phyloP scores from a whole-genome alignment of 2,113 vertebrate species.

The Rhea pennata region DNA sequence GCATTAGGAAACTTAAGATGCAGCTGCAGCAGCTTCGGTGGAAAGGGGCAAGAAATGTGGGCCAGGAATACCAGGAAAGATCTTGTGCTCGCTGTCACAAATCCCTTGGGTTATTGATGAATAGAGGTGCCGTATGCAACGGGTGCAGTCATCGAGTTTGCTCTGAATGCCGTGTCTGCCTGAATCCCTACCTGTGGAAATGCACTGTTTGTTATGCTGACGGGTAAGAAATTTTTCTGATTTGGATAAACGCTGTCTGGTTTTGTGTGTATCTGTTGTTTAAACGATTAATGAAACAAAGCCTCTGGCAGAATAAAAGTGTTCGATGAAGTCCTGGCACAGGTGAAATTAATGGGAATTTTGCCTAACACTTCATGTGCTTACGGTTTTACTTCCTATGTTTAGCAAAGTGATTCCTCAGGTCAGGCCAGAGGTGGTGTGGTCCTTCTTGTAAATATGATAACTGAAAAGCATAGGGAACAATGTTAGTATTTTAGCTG shows the following conservation, averaged over 20 bases:
- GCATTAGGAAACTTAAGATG: constrained; percentile 83
- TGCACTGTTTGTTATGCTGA: constrained; percentile 90
- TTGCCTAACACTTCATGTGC: background rate
- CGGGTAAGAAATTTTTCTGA: constrained; percentile 70
- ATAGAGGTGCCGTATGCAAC: constrained; percentile 85
- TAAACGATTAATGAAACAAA: background rate
- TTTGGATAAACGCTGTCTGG: background rate
- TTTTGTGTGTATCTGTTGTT: background rate
- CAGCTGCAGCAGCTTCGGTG: constrained; percentile 85
- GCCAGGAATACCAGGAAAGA: constrained; percentile 72
- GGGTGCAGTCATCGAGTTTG: constrained; percentile 94
- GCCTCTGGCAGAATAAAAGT: background rate
- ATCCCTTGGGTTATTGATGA: constrained; percentile 81
- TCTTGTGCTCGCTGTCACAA: constrained; percentile 88
- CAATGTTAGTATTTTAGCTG: background rate
- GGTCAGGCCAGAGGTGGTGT: background rate
- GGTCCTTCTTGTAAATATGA: background rate
- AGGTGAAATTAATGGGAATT: background rate
- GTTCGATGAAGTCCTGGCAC: background rate
- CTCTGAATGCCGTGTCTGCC: constrained; percentile 79
- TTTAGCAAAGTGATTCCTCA: background rate
- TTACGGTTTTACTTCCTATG: background rate
- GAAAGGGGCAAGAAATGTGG: constrained; percentile 69
- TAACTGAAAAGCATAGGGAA: background rate
- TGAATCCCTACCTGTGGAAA: constrained; percentile 78